Percentiles rank a stretch among this genome's conserved stretches.
Evolutionary conservation across 2,888 invertebrate species (phyloP).

Genomic region (Drosophila atripex): DNA sequence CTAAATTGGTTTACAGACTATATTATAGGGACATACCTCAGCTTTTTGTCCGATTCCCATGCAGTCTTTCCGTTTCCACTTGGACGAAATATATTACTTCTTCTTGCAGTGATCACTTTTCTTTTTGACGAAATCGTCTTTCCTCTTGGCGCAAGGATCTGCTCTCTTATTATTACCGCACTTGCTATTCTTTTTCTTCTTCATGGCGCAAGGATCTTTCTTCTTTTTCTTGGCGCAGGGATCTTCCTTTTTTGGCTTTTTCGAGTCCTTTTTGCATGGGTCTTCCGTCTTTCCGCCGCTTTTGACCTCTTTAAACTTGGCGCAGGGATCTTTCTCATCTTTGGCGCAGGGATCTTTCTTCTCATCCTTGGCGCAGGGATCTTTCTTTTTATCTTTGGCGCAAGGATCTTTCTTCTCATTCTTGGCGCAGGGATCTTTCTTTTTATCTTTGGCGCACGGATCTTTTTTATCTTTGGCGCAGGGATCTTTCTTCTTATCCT

Average conservation of each 20-base stretch:
- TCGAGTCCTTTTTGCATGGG: neutral
- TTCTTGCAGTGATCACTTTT: constrained; percentile 1
- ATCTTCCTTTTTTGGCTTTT: neutral
- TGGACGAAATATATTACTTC: neutral
- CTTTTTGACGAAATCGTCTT: neutral
- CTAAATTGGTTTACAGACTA: neutral
- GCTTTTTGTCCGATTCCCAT: neutral
- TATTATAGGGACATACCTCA: neutral
- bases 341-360: constrained; percentile 43
- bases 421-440: neutral
- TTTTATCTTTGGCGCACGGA: neutral
- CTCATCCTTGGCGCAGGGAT: constrained; percentile 41
- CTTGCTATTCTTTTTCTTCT: neutral
- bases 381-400: constrained; percentile 4
- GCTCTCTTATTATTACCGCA: neutral
- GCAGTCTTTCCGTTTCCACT: neutral
- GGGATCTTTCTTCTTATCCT: neutral
- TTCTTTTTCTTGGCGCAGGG: constrained; percentile 15
- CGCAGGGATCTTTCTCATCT: constrained; percentile 4
- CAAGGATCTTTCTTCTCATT: neutral
- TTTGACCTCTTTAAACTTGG: constrained; percentile 9
- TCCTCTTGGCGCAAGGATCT: constrained; percentile 4
- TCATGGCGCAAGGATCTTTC: constrained; percentile 11
- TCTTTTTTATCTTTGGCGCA: neutral
- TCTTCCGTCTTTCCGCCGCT: neutral